Base-by-base conservation (phyloP, 2,888 invertebrate species). In the Mimachlamys varia region DNA sequence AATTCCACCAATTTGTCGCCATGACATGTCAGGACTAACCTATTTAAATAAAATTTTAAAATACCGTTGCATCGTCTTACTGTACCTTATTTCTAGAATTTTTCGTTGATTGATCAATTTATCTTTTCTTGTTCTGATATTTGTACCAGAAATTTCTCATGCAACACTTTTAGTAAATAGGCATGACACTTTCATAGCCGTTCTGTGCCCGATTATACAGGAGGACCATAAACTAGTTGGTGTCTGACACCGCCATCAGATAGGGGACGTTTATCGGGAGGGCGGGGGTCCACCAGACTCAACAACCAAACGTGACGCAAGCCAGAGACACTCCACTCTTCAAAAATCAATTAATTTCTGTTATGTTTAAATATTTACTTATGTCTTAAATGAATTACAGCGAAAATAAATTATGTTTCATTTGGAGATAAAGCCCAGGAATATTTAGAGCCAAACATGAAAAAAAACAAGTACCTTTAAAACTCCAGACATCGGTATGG, bases 251-350 rank as follows among this genome's bases (percentile, higher is more conserved):
- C 15, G 76, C 76, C 76, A 76, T 76, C 76, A 76, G 76, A 76
- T 76, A 76, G 76, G 76, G 76, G 76, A 76, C 76, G 76, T 76
- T 76, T 76, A 76, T 76, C 76, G 76, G 76, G 76, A 76, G 76
- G 76, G 76, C 76, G 76, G 76, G 13, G 76, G 76, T 76, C 76
- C 76, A 12, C 76, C 76, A 76, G 76, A 76, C 76, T 76, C 76
- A 76, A 76, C 76, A 76, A 76, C 76, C 76, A 33, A 76, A 76
- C 76, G 76, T 76, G 76, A 76, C 76, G 76, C 76, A 76, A 76
- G 76, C 76, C 76, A 76, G 76, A 76, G 76, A 76, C 76, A 76
- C 76, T 76, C 33, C 76, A 76, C 76, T 76, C 76, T 76, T 76
- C 76, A 76, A 76, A 76, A 76, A 76, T 76, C 76, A 76, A 76